phyloP scores from a whole-genome alignment of 2,797 vertebrate species.

The Channallabes apus region DNA sequence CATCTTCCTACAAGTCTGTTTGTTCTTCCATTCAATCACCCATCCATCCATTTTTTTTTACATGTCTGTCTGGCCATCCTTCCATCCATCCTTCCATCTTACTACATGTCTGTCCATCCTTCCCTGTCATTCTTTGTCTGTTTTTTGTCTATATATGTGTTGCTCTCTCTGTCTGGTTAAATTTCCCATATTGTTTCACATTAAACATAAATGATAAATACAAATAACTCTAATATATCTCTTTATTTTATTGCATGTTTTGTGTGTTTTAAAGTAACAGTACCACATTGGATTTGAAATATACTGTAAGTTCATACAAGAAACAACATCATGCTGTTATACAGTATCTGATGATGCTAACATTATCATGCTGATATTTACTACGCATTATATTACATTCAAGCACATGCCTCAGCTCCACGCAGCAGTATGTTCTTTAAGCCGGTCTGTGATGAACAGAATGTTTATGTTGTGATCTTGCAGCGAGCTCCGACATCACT shows the following conservation, averaged over 20 bases:
- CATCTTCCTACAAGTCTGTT: too few relatives aligned
- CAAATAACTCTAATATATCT: neutral
- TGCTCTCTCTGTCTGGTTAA: neutral
- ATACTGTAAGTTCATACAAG: neutral
- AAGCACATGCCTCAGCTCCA: neutral
- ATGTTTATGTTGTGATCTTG: slow-evolving; percentile 11
- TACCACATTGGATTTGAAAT: neutral
- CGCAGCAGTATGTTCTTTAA: neutral
- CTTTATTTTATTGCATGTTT: neutral
- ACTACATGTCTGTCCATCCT: neutral
- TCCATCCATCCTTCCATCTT: neutral
- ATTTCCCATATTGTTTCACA: neutral
- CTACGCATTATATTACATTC: neutral
- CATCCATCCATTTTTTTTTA: too few relatives aligned
- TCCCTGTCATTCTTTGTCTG: neutral
- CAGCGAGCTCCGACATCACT: slow-evolving; percentile 84
- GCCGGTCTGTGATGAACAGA: neutral
- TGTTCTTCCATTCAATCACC: too few relatives aligned
- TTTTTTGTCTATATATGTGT: neutral
- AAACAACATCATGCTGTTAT: neutral
- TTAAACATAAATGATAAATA: neutral
- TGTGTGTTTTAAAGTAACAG: neutral
- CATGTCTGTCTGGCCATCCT: neutral
- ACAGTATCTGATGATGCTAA: neutral
- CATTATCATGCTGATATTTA: neutral